Evolutionary conservation across 2,888 invertebrate genomes (phyloP), one percentile per base, ranked within the genome.

Genomic region (Hecatera dysodea): DNA sequence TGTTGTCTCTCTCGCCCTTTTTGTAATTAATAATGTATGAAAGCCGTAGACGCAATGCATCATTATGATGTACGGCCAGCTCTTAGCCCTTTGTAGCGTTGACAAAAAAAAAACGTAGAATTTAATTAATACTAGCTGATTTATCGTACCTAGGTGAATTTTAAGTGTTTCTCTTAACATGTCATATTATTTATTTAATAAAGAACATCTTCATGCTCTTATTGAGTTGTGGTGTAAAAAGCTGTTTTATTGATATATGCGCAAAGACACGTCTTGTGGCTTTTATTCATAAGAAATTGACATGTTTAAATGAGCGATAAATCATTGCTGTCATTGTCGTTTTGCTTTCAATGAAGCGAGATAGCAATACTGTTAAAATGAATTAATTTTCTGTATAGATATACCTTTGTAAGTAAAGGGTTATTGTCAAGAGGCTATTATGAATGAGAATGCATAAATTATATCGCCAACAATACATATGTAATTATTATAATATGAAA

Each of bases 21-120:
- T 88, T 83, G 91, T 93, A 93, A 94, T 94, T 94, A 94, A 93
- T 94, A 93, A 94, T 93, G 92, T 92, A 94, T 93, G 93, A 93
- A 92, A 90, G 90, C 91, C 85, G 89, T 90, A 90, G 90, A 88
- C 86, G 88, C 92, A 85, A 91, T 93, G 90, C 88, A 91, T 93
- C 93, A 93, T 93, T 90, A 90, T 92, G 93, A 90, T 90, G 87
- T 90, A 90, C 87, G 87, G 86, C 87, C 85, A 80, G 77, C 85
- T 86, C 86, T 87, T 86, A 86, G 81, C 75, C 81, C 72, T 73
- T 71, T 82, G 92, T 91, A 93, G 78, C 81, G 93, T 91, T 83
- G 87, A 81, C 91, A 91, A 92, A 93, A 92, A 93, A 92, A 90
- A 89, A 83, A 39, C 39, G 79, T 69, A 68, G 80, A 85, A 88